Conservation (phyloP, 2,888 invertebrate genomes). For the Cetonia aurata region DNA sequence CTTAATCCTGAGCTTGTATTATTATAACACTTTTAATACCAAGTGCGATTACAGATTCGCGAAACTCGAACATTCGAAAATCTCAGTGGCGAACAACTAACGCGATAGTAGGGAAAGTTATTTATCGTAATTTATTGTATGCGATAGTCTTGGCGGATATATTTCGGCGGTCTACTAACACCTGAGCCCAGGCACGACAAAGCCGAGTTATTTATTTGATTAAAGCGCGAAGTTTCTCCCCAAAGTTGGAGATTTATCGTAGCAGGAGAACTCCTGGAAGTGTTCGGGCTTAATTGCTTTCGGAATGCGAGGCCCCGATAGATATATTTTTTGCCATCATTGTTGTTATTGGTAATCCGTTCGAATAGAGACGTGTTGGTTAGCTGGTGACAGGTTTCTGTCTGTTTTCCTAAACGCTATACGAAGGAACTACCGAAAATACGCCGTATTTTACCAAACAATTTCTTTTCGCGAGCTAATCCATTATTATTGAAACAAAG, state of each 20-base stretch:
- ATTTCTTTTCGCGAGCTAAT: too few species aligned
- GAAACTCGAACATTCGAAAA: too few species aligned
- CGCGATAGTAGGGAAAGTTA: constrained; percentile 30
- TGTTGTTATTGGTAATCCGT: constrained; percentile 3
- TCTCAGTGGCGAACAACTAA: constrained; percentile 3
- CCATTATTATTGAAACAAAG: too few species aligned
- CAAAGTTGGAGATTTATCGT: constrained; percentile 51
- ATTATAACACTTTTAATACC: too few species aligned
- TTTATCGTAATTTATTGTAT: constrained; percentile 41
- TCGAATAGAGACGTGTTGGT: not conserved
- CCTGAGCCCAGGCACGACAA: constrained; percentile 53
- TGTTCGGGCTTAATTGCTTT: constrained; percentile 53
- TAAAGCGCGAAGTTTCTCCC: constrained; percentile 54
- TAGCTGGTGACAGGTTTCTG: not conserved
- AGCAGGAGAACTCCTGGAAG: constrained; percentile 53
- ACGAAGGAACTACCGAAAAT: too few species aligned
- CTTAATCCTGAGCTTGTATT: too few species aligned
- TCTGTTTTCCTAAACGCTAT: not conserved
- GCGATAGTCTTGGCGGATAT: constrained; percentile 53
- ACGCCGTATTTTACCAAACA: too few species aligned
- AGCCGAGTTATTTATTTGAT: constrained; percentile 56
- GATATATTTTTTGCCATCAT: constrained; percentile 21
- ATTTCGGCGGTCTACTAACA: constrained; percentile 48
- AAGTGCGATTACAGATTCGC: too few species aligned
- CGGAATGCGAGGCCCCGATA: constrained; percentile 47